Evolutionary conservation across 1,140 invertebrate genomes (phyloP).

Genomic region (Drosophila fuyamai): DNA sequence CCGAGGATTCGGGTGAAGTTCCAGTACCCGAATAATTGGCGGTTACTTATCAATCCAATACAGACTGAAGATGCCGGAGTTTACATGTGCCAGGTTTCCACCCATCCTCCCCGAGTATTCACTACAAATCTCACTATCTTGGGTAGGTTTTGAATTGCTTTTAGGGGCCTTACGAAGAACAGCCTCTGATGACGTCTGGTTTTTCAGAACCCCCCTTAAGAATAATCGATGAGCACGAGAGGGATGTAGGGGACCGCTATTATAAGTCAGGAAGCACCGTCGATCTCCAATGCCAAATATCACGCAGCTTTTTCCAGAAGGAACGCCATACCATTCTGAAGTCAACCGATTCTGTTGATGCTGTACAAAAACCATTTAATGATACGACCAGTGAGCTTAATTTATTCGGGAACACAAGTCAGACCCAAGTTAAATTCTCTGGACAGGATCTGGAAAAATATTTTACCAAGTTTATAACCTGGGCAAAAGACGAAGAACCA

Average conservation of each 20-base stretch:
- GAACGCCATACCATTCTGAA: slow-evolving; percentile 70
- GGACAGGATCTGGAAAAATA: slow-evolving; percentile 82
- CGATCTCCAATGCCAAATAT: slow-evolving; percentile 88
- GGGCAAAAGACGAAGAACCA: slow-evolving; percentile 81
- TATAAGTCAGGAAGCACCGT: slow-evolving; percentile 91
- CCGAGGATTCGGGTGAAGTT: slow-evolving; percentile 89
- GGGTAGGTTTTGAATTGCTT: slow-evolving; percentile 82
- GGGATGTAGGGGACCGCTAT: slow-evolving; percentile 89
- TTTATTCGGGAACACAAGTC: slow-evolving; percentile 72
- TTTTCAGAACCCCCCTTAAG: slow-evolving; percentile 87
- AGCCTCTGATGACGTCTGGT: background rate
- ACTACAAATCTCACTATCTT: slow-evolving; percentile 88
- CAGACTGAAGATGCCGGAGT: slow-evolving; percentile 90
- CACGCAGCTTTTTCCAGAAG: slow-evolving; percentile 81
- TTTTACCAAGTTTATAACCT: slow-evolving; percentile 84
- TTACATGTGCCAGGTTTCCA: slow-evolving; percentile 94
- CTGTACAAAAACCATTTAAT: slow-evolving; percentile 27
- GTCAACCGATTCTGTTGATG: slow-evolving; percentile 35
- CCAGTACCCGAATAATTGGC: slow-evolving; percentile 94
- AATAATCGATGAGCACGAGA: slow-evolving; percentile 89
- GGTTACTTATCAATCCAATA: slow-evolving; percentile 91
- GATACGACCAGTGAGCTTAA: slow-evolving; percentile 57
- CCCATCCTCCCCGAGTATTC: slow-evolving; percentile 91
- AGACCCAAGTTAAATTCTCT: slow-evolving; percentile 73
- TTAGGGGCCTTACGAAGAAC: no score